phyloP scores from a whole-genome alignment of 2,113 vertebrate species.

The Pygoscelis adeliae region DNA sequence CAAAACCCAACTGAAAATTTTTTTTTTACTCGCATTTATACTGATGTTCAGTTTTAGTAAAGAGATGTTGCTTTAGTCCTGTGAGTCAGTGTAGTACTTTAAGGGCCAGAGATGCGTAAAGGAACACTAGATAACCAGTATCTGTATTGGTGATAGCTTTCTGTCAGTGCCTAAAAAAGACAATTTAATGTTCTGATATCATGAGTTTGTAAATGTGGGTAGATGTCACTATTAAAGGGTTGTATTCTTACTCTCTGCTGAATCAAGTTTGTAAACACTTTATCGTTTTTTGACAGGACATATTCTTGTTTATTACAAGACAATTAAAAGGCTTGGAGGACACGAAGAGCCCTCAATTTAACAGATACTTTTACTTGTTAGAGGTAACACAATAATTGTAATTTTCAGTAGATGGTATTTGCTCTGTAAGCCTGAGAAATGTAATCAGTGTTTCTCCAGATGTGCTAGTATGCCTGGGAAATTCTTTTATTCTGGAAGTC shows the following conservation, averaged over 20 bases:
- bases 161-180: not conserved
- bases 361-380: constrained; percentile 99
- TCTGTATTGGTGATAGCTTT: not conserved
- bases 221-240: not conserved
- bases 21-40: rapidly evolving
- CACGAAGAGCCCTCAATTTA: constrained; percentile 98
- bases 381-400: constrained; percentile 81
- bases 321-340: constrained; percentile 98
- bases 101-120: not conserved
- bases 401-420: not conserved
- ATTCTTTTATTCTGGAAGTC: not conserved
- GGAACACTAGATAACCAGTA: not conserved
- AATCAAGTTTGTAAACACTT: constrained; percentile 10
- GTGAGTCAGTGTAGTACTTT: not conserved
- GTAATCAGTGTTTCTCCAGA: not conserved
- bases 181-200: not conserved
- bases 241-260: not conserved
- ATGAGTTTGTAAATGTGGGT: not conserved
- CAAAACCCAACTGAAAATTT: not conserved
- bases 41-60: not conserved
- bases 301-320: constrained; percentile 99
- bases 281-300: constrained; percentile 84
- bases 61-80: not conserved
- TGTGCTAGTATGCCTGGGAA: not conserved
- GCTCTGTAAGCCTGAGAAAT: not conserved